Conservation (phyloP, 2,113 vertebrate genomes). For the Donacobius atricapilla region DNA sequence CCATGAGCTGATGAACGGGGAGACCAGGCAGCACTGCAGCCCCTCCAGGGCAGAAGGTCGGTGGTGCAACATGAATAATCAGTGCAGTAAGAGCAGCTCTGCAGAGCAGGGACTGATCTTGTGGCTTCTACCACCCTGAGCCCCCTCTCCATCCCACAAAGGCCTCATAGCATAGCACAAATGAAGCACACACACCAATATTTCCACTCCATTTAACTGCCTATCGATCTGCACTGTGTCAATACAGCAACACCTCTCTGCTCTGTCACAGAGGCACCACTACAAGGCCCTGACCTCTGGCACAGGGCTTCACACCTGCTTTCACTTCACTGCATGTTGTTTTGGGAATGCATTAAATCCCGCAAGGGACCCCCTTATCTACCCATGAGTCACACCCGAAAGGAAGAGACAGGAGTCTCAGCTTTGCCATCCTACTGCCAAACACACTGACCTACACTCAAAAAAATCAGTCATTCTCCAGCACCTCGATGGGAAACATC, state of each 20-base stretch:
- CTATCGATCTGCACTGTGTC: fast-evolving
- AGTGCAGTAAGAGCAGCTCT: not conserved
- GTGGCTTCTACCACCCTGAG: not conserved
- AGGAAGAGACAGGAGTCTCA: not conserved
- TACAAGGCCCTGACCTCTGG: not conserved
- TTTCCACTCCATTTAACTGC: not conserved
- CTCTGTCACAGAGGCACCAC: not conserved
- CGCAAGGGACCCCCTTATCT: not conserved
- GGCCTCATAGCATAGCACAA: not conserved
- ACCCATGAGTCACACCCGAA: fast-evolving
- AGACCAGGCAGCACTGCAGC: not conserved
- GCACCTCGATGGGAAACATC: not conserved
- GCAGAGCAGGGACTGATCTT: not conserved
- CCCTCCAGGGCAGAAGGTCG: not conserved
- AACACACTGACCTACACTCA: not conserved
- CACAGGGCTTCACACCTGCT: not conserved
- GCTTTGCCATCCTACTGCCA: not conserved
- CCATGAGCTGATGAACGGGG: not conserved
- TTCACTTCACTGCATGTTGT: not conserved
- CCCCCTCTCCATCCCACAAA: not conserved
- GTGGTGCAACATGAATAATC: fast-evolving
- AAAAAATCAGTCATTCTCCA: not conserved
- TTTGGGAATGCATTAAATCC: not conserved
- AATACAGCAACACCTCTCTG: not conserved
- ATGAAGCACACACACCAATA: not conserved